Evolutionary conservation across 2,888 invertebrate species (phyloP).

Genomic region (Drosophila colorata): DNA sequence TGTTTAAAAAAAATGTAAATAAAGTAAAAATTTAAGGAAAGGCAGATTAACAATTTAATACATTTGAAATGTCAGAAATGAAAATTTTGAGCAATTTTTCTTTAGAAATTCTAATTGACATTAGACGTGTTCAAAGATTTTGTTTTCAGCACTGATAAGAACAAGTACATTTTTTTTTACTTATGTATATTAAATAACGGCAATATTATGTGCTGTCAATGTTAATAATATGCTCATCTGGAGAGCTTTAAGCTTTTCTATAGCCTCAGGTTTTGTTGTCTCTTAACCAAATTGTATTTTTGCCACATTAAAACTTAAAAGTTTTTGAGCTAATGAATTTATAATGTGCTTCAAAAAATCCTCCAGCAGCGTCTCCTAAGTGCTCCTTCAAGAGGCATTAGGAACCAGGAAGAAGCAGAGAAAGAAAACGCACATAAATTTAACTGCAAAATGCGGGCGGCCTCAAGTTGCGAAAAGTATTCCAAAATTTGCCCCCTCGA

Average conservation of each 20-base stretch:
- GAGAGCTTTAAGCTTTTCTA: neutral
- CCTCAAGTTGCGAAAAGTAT: constrained; percentile 12
- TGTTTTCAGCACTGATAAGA: neutral
- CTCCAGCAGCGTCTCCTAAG: constrained; percentile 31
- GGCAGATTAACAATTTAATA: too few relatives aligned
- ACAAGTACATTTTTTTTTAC: neutral
- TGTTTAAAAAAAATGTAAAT: neutral
- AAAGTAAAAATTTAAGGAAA: too few relatives aligned
- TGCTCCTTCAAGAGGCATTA: constrained; percentile 13
- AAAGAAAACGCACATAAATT: constrained; percentile 61
- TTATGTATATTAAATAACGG: neutral
- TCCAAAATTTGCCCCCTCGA: constrained; percentile 9
- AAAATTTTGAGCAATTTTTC: too few relatives aligned
- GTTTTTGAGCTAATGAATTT: constrained; percentile 53
- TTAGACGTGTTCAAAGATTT: neutral
- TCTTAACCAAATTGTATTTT: constrained; percentile 30
- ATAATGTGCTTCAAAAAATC: constrained; percentile 56
- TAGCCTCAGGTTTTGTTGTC: neutral
- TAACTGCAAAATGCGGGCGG: constrained; percentile 36
- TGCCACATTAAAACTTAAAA: constrained; percentile 30
- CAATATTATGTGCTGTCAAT: too few relatives aligned
- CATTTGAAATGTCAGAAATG: too few relatives aligned
- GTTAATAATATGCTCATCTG: too few relatives aligned
- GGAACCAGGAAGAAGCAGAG: constrained; percentile 1
- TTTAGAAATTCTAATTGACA: too few relatives aligned